Evolutionary conservation across 1,140 invertebrate genomes (phyloP), one percentile per base, ranked within the genome.

Genomic region (Sycobia sp.): DNA sequence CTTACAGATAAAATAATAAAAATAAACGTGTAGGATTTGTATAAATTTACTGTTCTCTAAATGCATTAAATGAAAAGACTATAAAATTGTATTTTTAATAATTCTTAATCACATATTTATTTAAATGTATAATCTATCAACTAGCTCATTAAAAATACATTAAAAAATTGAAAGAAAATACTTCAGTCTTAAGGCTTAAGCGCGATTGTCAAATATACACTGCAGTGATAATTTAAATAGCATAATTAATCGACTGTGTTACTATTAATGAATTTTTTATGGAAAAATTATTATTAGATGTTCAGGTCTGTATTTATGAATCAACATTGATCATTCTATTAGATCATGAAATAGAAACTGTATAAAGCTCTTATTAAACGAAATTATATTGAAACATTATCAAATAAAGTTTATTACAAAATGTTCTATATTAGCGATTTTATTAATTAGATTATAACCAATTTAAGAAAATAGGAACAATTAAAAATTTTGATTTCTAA

Each of bases 151-250:
- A 10, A 23, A 23, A 23, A 16, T 2, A 16, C 39, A 20, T 39
- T 14, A 23, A 11, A 22, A 9, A 44, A 44, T 23, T 44, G 22
- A 23, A 23, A 44, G 22, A 29, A 49, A 34, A 36, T 69, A 68
- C 66, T 69, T 75, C 72, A 75, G 73, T 74, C 70, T 74, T 67
- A 75, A 72, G 73, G 74, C 71, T 68, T 65, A 73, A 77, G 71
- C 72, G 62, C 74, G 77, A 79, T 79, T 79, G 77, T 79, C 76
- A 69, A 73, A 74, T 63, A 72, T 72, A 73, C 67, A 62, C 65
- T 71, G 46, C 58, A 65, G 25, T 67, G 59, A 62, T 50, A 53
- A 59, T 67, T 32, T 62, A 34, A 63, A 69, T 32, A 60, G 27
- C 23, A 10, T 38, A 20, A 41, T 23, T 23, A 0, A 46, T 27